phyloP scores from a whole-genome alignment of 2,797 vertebrate genomes.

The Carapus acus region DNA sequence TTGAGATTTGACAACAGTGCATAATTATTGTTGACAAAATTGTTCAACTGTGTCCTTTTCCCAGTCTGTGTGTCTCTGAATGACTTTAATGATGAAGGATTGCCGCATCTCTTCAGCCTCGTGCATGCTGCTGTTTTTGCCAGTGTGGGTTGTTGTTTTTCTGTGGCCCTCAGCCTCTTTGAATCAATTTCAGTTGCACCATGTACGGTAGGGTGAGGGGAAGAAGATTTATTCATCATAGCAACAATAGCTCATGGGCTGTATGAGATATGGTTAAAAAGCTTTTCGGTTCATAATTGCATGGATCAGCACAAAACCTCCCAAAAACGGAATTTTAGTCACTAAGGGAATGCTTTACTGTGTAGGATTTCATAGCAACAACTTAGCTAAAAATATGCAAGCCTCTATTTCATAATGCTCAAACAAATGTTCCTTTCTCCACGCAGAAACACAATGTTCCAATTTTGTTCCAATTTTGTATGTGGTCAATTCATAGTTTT shows the following conservation, averaged over 20 bases:
- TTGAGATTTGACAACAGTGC: too few relatives aligned
- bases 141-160: neutral
- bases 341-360: too few relatives aligned
- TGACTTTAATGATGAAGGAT: neutral
- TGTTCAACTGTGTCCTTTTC: too few relatives aligned
- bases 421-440: too few relatives aligned
- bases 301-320: neutral
- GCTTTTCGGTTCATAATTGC: neutral
- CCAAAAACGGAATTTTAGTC: too few relatives aligned
- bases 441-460: too few relatives aligned
- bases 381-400: too few relatives aligned
- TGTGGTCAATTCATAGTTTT: too few relatives aligned
- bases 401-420: too few relatives aligned
- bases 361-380: too few relatives aligned
- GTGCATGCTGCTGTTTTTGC: neutral
- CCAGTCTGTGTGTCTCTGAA: neutral
- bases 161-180: constrained; percentile 2
- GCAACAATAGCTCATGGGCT: neutral
- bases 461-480: too few relatives aligned
- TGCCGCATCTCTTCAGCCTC: constrained; percentile 8
- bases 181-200: constrained; percentile 5
- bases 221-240: constrained; percentile 2
- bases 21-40: too few relatives aligned
- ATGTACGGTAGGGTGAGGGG: constrained; percentile 15
- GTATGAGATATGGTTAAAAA: neutral